Evolutionary conservation across 2,113 vertebrate species (phyloP), one percentile per base, ranked within the genome.

Genomic region (Gobio gobio): DNA sequence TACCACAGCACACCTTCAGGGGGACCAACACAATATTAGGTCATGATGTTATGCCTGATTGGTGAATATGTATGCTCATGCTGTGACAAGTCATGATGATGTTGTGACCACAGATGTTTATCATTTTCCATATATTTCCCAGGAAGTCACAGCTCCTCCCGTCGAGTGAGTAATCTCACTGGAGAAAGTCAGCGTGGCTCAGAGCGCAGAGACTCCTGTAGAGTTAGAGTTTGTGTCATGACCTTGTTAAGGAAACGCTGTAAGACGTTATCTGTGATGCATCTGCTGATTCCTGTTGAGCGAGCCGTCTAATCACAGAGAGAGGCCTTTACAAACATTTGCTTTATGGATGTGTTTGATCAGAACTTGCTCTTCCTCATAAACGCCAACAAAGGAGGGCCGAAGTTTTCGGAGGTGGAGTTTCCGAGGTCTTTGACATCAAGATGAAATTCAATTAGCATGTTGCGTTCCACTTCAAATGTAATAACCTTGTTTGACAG

Each of bases 51-150:
- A 40, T 40, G 40, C 40, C 40, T 40, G 40, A 7, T 40, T 6
- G 40, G 40, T 13, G 12, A 12, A 12, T 12, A 47, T 47, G 10
- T 10, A 47, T 47, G 45, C 45, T 47, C 45, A 47, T 47, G 10
- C 45, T 47, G 45, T 10, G 45, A 45, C 10, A 45, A 10, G 45
- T 47, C 10, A 12, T 47, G 45, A 47, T 47, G 12, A 18, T 64
- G 29, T 81, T 40, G 36, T 56, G 59, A 84, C 24, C 43, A 74
- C 36, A 36, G 36, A 85, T 61, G 63, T 75, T 14, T 49, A 3
- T 40, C 8, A 74, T 13, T 66, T 13, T 43, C 61, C 78, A 40
- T 24, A 66, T 20, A 36, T 66, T 66, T 68, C 16, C 64, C 64
- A 68, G 54, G 64, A 68, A 68, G 59, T 58, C 49, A 4, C 9